A percentile compares a stretch with the other conserved stretches of the same genome.
Conservation (phyloP, 2,113 vertebrate genomes). For the Panthera tigris region DNA sequence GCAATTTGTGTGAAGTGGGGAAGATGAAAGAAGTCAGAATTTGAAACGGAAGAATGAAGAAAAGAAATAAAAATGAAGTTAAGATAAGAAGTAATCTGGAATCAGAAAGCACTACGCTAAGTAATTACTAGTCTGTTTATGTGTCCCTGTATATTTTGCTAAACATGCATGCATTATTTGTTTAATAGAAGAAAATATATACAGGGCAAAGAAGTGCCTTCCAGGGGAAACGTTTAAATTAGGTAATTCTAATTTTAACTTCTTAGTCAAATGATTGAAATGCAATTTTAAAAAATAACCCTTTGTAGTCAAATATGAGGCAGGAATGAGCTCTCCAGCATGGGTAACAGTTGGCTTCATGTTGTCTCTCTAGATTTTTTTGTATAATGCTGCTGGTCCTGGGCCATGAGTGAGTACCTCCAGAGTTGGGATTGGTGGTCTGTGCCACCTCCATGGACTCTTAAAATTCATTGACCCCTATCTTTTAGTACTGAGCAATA, state of each 20-base stretch:
- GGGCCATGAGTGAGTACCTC: slow-evolving; percentile 15
- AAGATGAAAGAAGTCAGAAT: slow-evolving; percentile 99
- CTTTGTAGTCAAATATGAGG: slow-evolving; percentile 64
- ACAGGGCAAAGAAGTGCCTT: slow-evolving; percentile 89
- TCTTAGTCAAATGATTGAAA: slow-evolving; percentile 85
- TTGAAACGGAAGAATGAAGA: slow-evolving; percentile 99
- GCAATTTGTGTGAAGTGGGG: slow-evolving; percentile 97
- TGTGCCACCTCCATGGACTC: background rate
- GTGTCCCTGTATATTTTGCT: slow-evolving; percentile 94
- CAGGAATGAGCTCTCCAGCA: slow-evolving; percentile 52
- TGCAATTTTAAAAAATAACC: slow-evolving; percentile 66
- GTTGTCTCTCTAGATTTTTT: slow-evolving; percentile 42
- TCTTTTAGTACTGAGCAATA: slow-evolving; percentile 22
- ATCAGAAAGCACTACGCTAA: slow-evolving; percentile 99
- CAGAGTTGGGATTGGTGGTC: slow-evolving; percentile 42
- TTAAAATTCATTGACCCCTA: slow-evolving; percentile 17
- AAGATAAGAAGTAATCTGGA: slow-evolving; percentile 99
- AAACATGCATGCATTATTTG: slow-evolving; percentile 96
- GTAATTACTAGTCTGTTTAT: slow-evolving; percentile 99
- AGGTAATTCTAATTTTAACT: slow-evolving; percentile 87
- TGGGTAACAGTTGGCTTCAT: slow-evolving; percentile 64
- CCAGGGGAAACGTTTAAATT: slow-evolving; percentile 86
- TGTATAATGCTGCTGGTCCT: slow-evolving; percentile 32
- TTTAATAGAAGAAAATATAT: slow-evolving; percentile 89
- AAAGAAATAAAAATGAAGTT: slow-evolving; percentile 99